Evolutionary conservation across 1,140 invertebrate species (phyloP), one percentile per base, ranked within the genome.

Genomic region (Phortica variegata): DNA sequence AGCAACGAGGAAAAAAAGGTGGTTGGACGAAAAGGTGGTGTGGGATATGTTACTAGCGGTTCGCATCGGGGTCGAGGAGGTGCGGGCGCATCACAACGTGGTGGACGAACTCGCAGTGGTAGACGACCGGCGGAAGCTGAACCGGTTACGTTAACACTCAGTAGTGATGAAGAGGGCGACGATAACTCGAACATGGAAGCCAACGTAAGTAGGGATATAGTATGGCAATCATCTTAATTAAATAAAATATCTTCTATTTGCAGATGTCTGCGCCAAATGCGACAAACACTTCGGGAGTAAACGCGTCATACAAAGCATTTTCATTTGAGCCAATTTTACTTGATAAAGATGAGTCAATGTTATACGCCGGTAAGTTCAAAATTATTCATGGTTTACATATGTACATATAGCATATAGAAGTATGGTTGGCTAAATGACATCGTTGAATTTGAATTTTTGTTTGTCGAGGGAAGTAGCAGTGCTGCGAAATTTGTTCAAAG

Each of bases 91-190:
- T n/a, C n/a, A n/a, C n/a, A n/a, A n/a, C 54, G 48, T 49, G 75
- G 70, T 5, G 63, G 60, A 9, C 39, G 70, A 2, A 50, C 65
- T 2, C 49, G 71, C 3, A 58, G 60, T 13, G 66, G 63, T 1
- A 52, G 66, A 1, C 53, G 61, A 12, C 43, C 58, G 0, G 77
- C 80, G 3, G 83, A 85, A 52, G 78, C 77, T 10, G 83, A 85
- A 66, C 81, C 83, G 33, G 83, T 85, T 37, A 82, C 84, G 60
- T 75, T 85, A 40, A 82, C 81, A 26, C 69, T 84, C 42, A 85
- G 83, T 70, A 85, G 84, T 48, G 84, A 85, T 55, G 83, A 85
- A 57, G 84, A 76, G 20, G 69, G 51, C 18, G 73, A 76, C 3
- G 70, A 75, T 8, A 33, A 48, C 0, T 47, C 45, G 3, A 62